Evolutionary conservation across 2,113 vertebrate genomes (phyloP), one percentile per base, ranked within the genome.

Genomic region (Erythrocebus patas): DNA sequence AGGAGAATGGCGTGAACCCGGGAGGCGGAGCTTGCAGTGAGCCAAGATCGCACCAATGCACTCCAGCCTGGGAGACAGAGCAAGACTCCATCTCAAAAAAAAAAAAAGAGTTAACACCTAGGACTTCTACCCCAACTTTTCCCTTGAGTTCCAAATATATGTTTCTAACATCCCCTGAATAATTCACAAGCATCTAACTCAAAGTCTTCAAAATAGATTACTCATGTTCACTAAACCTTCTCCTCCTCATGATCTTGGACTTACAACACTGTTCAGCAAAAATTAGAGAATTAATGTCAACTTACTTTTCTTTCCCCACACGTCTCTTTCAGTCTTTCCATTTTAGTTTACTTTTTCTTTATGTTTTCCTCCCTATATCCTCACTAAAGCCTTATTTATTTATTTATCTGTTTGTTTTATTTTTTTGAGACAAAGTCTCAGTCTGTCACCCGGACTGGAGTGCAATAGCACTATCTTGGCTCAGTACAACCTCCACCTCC

Each of bases 131-230:
- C 30, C 8, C 93, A n/a, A 78, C 23, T 68, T 61, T 89, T 61
- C 27, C 57, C 52, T 75, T 66, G 72, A 85, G 89, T 76, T 61
- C 64, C 38, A 84, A 5, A 85, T 16, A 64, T 1, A 5, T 75
- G 14, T 80, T 90, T 86, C 72, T 70, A 50, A 40, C 14, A 81
- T 64, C 38, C 73, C 9, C 72, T 95, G 38, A 4, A 76, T 38
- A 95, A 72, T 57, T 80, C 64, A 68, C 50, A 87, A 75, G 4
- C 18, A 85, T 52, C 38, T 93, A 80, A 61, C 27, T 72, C n/a
- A 79, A 78, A 92, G 14, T 2, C 25, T 94, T 83, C 59, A 61
- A 81, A 87, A 90, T 30, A 8, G 75, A 92, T 92, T 95, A 84
- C 4, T 85, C 84, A 32, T 30, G n/a, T 61, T 78, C 45, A 95